These are phyloP conservation scores for Peromyscus aztecus DNA, from an alignment of 2,797 vertebrate genomes.

Conservation along the genomic window DNA sequence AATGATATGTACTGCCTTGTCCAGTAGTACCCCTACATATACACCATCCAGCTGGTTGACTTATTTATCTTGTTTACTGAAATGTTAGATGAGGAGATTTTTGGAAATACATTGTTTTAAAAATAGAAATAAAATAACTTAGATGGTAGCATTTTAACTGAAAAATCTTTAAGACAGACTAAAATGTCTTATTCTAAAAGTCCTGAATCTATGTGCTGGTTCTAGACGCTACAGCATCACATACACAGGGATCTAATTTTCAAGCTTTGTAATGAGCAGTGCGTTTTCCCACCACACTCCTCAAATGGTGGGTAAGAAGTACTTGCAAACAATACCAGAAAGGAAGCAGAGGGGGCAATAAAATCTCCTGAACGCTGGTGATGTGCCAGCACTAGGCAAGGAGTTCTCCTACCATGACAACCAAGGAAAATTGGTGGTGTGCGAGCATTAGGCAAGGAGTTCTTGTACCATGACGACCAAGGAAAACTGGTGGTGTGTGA, in stretches of 20 bases:
- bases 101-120: slow-evolving; percentile 20
- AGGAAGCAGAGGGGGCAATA: slow-evolving; percentile 6
- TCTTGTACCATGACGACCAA: no score
- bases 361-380: neutral
- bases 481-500: no score
- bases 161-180: neutral
- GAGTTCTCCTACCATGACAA: neutral
- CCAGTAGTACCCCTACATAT: neutral
- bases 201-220: neutral
- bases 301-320: neutral
- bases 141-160: neutral
- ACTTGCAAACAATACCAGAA: neutral
- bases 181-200: neutral
- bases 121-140: neutral
- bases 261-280: neutral
- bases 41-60: neutral
- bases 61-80: slow-evolving; percentile 50
- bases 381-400: neutral
- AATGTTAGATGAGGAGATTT: slow-evolving; percentile 14
- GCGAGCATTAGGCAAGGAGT: neutral
- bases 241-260: neutral
- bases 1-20: neutral
- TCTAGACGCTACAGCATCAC: neutral
- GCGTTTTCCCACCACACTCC: neutral
- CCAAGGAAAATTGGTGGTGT: neutral